Base-by-base conservation (phyloP, 1,140 invertebrate species). In the Dendroctonus valens region DNA sequence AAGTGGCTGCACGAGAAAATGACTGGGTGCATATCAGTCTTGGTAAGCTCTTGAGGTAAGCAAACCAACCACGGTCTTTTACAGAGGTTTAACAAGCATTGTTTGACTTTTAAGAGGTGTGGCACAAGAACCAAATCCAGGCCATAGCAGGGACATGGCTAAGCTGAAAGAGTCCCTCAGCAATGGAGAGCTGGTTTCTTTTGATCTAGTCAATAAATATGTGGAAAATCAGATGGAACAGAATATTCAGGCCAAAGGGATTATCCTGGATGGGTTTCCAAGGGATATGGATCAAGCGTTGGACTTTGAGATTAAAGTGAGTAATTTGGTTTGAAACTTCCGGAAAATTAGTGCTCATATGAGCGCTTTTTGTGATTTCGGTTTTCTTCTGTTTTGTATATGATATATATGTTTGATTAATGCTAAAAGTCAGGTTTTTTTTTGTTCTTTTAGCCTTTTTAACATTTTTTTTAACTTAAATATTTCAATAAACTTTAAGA, bases 221-320 rank as follows among this genome's bases (percentile, higher is more conserved):
- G 80, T 92, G 0, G 84, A 88, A n/a, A 81, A 81, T 48, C 83
- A 87, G 63, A 81, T 89, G 62, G 72, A 77, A 0, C 76, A 82
- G 0, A 83, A 88, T 65, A 80, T 76, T 0, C 77, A 79, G 1
- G 79, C 78, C 65, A 80, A 83, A 14, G 93, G 93, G 9, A 87
- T 96, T 62, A 83, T 97, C 54, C 86, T 97, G 40, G 94, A 96
- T 77, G 94, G 94, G 2, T 97, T 91, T 79, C 94, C 95, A 0
- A 82, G 93, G 54, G 91, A 96, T 73, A 80, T 94, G 69, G 86
- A 87, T 53, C 94, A 97, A 81, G 88, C 92, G 65, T 84, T 87
- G 48, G 84, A 88, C 71, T 96, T 96, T 78, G 89, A 97, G 78
- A 86, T 83, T 48, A 90, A 92, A 85, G 93, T 95, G 72, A 74